Percentiles rank a stretch among this genome's conserved stretches.
These are phyloP conservation scores for Ormyrus thymus DNA, from an alignment of 2,888 invertebrate genomes.

Conservation along the genomic window DNA sequence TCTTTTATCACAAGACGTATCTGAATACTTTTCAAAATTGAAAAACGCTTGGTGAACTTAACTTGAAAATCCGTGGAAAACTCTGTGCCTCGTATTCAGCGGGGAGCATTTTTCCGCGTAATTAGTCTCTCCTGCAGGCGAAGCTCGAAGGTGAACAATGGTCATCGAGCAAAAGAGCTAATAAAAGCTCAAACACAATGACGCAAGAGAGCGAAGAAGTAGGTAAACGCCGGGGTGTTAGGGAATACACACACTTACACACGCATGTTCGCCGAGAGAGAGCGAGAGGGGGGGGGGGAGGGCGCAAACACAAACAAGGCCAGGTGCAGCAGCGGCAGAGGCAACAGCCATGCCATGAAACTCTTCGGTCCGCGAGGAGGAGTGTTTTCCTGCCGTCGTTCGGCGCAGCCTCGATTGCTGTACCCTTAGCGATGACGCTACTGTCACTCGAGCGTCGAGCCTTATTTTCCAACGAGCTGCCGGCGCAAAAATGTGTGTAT, in stretches of 20 bases:
- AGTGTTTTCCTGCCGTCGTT: conserved; percentile 46
- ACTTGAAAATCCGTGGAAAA: too few relatives aligned
- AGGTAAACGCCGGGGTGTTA: neutral
- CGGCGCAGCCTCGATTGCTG: neutral
- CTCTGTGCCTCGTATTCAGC: too few relatives aligned
- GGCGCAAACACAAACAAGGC: conserved; percentile 22
- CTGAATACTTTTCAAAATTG: too few relatives aligned
- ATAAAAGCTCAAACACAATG: conserved; percentile 7
- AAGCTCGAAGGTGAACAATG: neutral
- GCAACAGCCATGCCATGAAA: neutral
- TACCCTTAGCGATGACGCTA: neutral
- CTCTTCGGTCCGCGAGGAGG: neutral
- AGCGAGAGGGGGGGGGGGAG: neutral
- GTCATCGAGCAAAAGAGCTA: conserved; percentile 8
- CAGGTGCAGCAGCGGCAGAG: neutral
- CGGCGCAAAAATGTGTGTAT: neutral
- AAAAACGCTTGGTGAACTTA: too few relatives aligned
- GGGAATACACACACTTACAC: neutral
- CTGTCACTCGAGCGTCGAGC: neutral
- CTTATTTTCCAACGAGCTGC: neutral
- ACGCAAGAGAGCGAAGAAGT: neutral
- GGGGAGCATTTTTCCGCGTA: too few relatives aligned
- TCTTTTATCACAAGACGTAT: too few relatives aligned
- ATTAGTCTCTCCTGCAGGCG: too few relatives aligned
- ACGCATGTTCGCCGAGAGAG: neutral